A percentile compares a stretch with the other conserved stretches of the same genome.
Evolutionary conservation across 2,113 vertebrate species (phyloP).

Genomic region (Anhinga rufa): DNA sequence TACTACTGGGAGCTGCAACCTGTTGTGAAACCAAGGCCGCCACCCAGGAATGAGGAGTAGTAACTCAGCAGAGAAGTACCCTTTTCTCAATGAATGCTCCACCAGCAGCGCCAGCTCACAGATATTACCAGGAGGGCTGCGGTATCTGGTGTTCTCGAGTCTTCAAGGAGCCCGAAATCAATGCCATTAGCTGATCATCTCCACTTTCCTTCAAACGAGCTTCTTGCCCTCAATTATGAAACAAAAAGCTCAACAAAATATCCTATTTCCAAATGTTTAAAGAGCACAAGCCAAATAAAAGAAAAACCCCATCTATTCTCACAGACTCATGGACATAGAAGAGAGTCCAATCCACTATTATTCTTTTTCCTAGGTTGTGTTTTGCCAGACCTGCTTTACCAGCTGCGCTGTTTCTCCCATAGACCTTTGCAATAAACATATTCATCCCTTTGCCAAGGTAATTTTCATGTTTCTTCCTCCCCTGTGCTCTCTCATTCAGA

Average conservation of each 20-base stretch:
- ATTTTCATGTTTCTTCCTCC: neutral
- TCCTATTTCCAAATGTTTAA: neutral
- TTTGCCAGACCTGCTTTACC: neutral
- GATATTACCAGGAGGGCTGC: neutral
- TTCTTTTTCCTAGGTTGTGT: neutral
- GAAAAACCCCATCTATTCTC: neutral
- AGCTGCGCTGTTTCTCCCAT: neutral
- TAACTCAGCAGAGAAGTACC: neutral
- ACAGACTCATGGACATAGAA: neutral
- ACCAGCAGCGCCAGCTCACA: neutral
- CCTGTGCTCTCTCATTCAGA: neutral
- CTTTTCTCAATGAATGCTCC: neutral
- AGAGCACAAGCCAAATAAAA: neutral
- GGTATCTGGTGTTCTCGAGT: neutral
- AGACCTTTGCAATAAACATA: neutral
- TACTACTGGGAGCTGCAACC: neutral
- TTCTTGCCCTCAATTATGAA: neutral
- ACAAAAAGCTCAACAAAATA: neutral
- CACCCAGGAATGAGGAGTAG: fast-evolving
- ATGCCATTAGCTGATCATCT: neutral
- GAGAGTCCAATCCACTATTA: neutral
- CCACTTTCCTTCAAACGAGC: neutral
- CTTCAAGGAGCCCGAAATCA: neutral
- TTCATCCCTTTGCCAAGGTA: neutral
- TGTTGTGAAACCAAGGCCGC: neutral